Conservation (phyloP, 2,797 vertebrate genomes). For the Anguilla marmorata region DNA sequence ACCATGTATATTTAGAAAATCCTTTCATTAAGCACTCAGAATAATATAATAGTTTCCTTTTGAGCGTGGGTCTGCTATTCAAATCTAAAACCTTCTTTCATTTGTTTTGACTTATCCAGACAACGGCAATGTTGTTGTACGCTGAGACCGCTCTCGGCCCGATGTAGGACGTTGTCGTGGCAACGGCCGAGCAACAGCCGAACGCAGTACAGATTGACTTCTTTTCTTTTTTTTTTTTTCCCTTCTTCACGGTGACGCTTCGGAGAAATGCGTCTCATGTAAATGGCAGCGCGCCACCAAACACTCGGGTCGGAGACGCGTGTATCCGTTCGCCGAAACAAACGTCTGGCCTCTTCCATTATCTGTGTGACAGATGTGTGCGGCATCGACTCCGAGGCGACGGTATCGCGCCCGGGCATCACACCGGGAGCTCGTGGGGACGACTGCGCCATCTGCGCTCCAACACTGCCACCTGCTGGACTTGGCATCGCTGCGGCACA, state of each 20-base stretch:
- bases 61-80: not conserved
- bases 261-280: not conserved
- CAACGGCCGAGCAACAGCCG: not conserved
- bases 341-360: not conserved
- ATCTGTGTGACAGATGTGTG: not conserved
- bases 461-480: constrained; percentile 21
- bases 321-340: not conserved
- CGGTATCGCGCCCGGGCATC: not conserved
- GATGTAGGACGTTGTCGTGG: constrained; percentile 17
- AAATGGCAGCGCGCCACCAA: not conserved
- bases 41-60: not conserved
- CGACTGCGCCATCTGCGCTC: not conserved
- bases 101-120: not conserved
- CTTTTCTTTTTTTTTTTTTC: not conserved
- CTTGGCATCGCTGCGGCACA: not conserved
- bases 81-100: not conserved
- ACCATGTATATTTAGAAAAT: not conserved
- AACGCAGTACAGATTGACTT: not conserved
- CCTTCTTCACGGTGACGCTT: not conserved
- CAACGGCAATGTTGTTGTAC: not conserved
- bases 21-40: not conserved
- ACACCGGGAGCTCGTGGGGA: not conserved
- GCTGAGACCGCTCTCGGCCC: not conserved
- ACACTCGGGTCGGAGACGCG: not conserved
- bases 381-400: not conserved